Conservation (phyloP, 2,113 vertebrate genomes). For the Eulemur macaco region DNA sequence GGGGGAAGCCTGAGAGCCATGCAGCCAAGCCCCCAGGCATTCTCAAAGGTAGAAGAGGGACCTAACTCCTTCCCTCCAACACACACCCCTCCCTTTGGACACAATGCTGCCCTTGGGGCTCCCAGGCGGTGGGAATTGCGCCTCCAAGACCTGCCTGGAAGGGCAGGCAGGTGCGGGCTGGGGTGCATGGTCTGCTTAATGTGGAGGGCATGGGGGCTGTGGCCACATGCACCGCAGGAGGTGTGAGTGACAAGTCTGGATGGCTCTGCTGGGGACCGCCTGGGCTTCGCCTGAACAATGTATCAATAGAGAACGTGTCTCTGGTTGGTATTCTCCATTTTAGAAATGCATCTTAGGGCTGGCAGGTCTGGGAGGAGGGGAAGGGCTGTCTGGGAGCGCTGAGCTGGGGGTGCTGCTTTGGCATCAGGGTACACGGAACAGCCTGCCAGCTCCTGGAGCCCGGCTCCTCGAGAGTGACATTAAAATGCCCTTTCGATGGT, state of each 20-base stretch:
- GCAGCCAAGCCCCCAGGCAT: neutral
- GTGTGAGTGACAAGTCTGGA: neutral
- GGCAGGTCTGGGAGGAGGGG: conserved; percentile 10
- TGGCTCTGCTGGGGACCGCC: neutral
- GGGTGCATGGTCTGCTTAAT: neutral
- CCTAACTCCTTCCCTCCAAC: neutral
- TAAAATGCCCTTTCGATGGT: conserved; percentile 75
- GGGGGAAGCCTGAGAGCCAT: neutral
- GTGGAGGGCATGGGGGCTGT: neutral
- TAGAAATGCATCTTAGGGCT: neutral
- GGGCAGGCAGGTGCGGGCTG: neutral
- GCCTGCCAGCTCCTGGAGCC: neutral
- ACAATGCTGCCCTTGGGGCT: neutral
- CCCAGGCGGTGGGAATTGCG: neutral
- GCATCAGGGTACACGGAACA: neutral
- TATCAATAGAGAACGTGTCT: neutral
- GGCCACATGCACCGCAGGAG: neutral
- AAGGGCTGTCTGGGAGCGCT: neutral
- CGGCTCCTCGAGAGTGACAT: conserved; percentile 71
- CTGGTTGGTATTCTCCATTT: conserved; percentile 59
- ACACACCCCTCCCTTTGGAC: neutral
- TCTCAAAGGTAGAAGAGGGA: neutral
- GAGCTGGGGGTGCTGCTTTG: neutral
- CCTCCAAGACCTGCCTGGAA: neutral
- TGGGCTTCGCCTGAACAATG: neutral